Conservation (phyloP, 2,888 invertebrate genomes). For the Cantharis lateralis region DNA sequence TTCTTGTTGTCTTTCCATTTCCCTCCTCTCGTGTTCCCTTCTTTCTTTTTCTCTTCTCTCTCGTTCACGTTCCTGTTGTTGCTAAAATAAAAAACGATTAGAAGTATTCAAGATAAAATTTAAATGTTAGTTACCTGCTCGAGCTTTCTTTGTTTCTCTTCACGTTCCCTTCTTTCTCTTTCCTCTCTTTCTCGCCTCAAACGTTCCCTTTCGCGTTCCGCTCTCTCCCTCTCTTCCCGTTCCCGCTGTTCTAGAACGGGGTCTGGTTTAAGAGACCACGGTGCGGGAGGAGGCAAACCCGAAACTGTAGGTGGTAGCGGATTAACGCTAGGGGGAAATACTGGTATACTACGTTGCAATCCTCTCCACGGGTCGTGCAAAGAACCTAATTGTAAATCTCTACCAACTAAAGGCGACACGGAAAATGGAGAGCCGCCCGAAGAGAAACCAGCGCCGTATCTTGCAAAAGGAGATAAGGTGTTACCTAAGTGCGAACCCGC, state of each 20-base stretch:
- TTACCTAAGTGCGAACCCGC: constrained; percentile 73
- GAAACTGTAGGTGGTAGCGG: constrained; percentile 58
- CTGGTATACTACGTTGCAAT: constrained; percentile 65
- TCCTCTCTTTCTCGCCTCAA: constrained; percentile 63
- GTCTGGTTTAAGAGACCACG: constrained; percentile 72
- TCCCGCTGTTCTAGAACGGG: constrained; percentile 67
- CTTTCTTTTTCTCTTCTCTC: constrained; percentile 58
- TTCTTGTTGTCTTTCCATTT: constrained; percentile 62
- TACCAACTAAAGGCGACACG: constrained; percentile 68
- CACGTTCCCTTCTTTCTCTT: constrained; percentile 63
- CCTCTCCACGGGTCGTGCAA: constrained; percentile 73
- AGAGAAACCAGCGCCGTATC: constrained; percentile 68
- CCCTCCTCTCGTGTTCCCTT: constrained; percentile 59
- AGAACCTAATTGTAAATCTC: constrained; percentile 54
- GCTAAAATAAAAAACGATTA: constrained; percentile 35
- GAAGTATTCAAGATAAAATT: neutral
- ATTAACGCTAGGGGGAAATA: constrained; percentile 58
- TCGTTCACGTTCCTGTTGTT: constrained; percentile 55
- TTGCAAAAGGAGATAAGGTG: constrained; percentile 79
- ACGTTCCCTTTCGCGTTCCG: constrained; percentile 62
- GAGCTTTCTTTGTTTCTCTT: constrained; percentile 56
- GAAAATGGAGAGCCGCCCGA: constrained; percentile 61
- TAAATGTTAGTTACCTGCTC: constrained; percentile 54
- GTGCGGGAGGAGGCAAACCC: constrained; percentile 55
- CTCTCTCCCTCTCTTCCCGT: constrained; percentile 65